These are phyloP conservation scores for Tortrix viridana DNA, from an alignment of 2,888 invertebrate genomes.

Conservation along the genomic window DNA sequence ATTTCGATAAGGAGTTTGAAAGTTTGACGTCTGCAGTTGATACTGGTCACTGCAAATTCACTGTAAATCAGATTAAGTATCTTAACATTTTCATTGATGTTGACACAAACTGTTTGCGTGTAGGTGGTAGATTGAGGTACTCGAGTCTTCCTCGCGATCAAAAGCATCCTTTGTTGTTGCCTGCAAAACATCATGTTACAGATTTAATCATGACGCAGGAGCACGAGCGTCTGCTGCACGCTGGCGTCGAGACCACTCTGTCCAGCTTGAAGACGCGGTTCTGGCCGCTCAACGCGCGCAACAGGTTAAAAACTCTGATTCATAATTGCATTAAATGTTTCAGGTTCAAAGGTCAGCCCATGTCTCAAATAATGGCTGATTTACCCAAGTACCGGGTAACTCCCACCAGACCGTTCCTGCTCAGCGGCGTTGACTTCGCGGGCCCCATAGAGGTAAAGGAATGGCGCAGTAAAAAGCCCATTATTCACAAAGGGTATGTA, in stretches of 20 bases:
- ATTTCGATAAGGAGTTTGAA: background rate
- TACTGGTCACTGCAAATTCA: too few relatives aligned
- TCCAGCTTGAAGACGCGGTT: constrained; percentile 3
- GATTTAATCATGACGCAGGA: constrained; percentile 2
- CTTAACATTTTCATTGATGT: too few relatives aligned
- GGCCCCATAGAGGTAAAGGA: too few relatives aligned
- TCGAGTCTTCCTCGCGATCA: background rate
- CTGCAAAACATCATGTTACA: constrained; percentile 3
- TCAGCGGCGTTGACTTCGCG: too few relatives aligned
- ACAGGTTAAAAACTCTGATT: background rate
- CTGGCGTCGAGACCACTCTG: constrained; percentile 2
- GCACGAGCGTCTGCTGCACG: too few relatives aligned
- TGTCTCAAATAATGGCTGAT: too few relatives aligned
- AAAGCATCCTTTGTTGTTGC: background rate
- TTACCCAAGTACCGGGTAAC: too few relatives aligned
- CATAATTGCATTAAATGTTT: constrained; percentile 12
- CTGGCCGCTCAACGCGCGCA: constrained; percentile 7
- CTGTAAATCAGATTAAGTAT: too few relatives aligned
- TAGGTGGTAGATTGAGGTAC: background rate
- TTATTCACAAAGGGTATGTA: too few relatives aligned
- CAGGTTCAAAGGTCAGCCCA: background rate
- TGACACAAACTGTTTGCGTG: constrained; percentile 4
- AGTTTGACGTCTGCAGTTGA: background rate
- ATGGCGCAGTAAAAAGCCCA: too few relatives aligned
- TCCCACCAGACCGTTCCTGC: too few relatives aligned